Evolutionary conservation across 2,113 vertebrate genomes (phyloP), one percentile per base, ranked within the genome.

Genomic region (Erinaceus europaeus): DNA sequence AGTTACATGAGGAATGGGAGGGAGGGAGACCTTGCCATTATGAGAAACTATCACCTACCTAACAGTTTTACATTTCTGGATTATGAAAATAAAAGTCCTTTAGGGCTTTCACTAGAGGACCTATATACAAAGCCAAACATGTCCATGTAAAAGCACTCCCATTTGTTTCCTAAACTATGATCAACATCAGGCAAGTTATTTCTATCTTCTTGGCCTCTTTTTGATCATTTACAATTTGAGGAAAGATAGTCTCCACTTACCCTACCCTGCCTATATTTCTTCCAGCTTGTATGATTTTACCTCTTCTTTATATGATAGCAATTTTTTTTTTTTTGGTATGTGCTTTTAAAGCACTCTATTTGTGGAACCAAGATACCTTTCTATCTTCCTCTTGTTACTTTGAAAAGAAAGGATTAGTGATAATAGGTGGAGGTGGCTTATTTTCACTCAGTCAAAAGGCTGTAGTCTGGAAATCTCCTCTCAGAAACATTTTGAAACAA

Each of bases 351-450:
- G 82, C 46, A 55, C 57, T 81, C 40, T 82, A 18, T 36, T 20
- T 18, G 34, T 42, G 61, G 34, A 88, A 52, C 40, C 81, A 88
- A 81, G 77, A 57, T 82, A 86, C 89, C 85, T 93, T 89, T 95
- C 69, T 53, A 88, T 91, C 59, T 77, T 83, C 44, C 79, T 88
- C 55, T 90, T 85, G 53, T 91, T 88, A 81, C 77, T 84, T 90
- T 75, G 44, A 71, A 86, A 89, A 40, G 73, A 86, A 83, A 62
- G 23, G 83, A 86, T 90, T 86, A 93, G 82, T 76, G 86, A 87
- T 89, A 91, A 91, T 36, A 69, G 23, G 36, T 61, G 46, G 80
- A n/a, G 81, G 69, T 82, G 73, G 87, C 40, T 90, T 69, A 59
- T 27, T 88, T 57, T 29, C 73, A 74, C 21, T 77, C 68, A 83